Base-by-base conservation (phyloP, 2,113 vertebrate genomes). In the Alouatta palliata region DNA sequence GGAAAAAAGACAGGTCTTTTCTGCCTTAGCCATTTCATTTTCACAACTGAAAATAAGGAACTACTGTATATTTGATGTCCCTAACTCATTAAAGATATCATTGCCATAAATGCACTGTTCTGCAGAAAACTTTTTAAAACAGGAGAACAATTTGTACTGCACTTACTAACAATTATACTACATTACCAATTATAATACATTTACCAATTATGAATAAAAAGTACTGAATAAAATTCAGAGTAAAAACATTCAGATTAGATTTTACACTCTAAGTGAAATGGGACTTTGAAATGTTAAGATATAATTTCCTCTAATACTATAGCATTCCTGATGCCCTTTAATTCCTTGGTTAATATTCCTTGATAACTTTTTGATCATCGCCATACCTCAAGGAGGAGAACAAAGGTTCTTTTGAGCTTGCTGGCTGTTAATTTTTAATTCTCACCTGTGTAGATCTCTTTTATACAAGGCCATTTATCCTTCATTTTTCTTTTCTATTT, bases 161-260 rank as follows among this genome's bases (percentile, higher is more conserved):
- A 76, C 47, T 91, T 96, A 86, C 35, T 66, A 89, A 71, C 21
- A 92, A 81, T 47, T 93, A 73, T 90, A 88, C 54, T 73, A 37
- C 10, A 87, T 91, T 95, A 97, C 16, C 91, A 96, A 56, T 84
- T 86, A 95, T 84, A 87, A 87, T 86, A 93, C 49, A 89, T 35
- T 90, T 94, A 77, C 66, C 73, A 96, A 79, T 80, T 87, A 85
- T 90, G 92, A 96, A 96, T 95, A 97, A 97, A 95, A 93, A 68
- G 58, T 82, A 85, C 68, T 96, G 23, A 91, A 64, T 93, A 86
- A 81, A 91, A 94, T 52, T 75, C 92, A 68, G 45, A 88, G 52
- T 94, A 76, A 97, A 97, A 61, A 68, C 4, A 25, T 47, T 47
- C 43, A 89, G 27, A 76, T 64, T 81, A 58, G 64, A 87, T 56